Evolutionary conservation across 92 coral and sea anemone genomes (phyloP).

Genomic region (Umimayanthus chanpuru): DNA sequence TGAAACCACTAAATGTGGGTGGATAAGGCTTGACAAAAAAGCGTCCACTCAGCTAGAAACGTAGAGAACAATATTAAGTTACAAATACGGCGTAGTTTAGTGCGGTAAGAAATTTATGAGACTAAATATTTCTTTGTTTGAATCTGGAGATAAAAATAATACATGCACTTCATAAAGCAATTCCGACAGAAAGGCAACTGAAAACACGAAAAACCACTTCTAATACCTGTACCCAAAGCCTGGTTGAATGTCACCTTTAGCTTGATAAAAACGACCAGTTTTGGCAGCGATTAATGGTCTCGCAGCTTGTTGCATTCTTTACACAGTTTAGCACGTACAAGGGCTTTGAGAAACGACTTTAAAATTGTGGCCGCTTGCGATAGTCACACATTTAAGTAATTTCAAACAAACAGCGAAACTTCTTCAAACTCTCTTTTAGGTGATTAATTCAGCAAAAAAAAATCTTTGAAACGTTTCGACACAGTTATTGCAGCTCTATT

Average conservation of each 20-base stretch:
- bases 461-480: too few relatives aligned
- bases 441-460: too few relatives aligned
- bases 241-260: background rate
- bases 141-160: background rate
- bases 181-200: background rate
- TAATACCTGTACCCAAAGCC: background rate
- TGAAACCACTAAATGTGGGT: slow-evolving; percentile 31
- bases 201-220: background rate
- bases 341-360: background rate
- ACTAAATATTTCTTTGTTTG: too few relatives aligned
- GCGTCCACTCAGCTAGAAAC: background rate
- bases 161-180: background rate
- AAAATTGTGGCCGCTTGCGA: background rate
- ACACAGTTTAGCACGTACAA: background rate
- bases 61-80: background rate
- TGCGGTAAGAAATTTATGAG: background rate
- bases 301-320: slow-evolving; percentile 2
- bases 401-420: background rate
- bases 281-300: background rate
- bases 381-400: background rate
- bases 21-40: background rate
- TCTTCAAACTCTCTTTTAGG: background rate
- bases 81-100: background rate
- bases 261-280: too few relatives aligned
- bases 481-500: too few relatives aligned